Percentiles rank a stretch among this genome's conserved stretches.
Evolutionary conservation across 2,888 invertebrate species (phyloP).

Genomic region (Chironomus riparius): DNA sequence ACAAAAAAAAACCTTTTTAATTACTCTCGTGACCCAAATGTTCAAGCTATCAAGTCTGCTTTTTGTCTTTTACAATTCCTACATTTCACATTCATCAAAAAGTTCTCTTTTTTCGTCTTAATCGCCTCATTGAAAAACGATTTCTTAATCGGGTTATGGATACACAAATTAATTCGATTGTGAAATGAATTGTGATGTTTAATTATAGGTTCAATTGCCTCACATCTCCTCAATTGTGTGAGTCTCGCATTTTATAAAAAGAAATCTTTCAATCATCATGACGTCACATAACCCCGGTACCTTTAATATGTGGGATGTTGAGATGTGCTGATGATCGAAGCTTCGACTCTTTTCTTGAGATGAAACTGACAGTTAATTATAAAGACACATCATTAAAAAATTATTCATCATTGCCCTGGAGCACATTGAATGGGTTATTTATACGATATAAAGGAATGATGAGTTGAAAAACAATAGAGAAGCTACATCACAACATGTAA

Average conservation of each 20-base stretch:
- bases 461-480: neutral
- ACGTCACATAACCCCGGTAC: neutral
- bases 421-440: neutral
- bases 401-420: neutral
- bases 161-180: neutral
- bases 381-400: constrained; percentile 23
- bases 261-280: neutral
- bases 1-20: neutral
- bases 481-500: neutral
- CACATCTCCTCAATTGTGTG: neutral
- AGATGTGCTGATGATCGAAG: constrained; percentile 11
- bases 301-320: constrained; percentile 9
- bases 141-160: neutral
- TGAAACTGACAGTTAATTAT: constrained; percentile 27
- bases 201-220: neutral
- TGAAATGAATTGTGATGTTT: neutral
- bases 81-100: no score
- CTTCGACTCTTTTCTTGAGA: no score
- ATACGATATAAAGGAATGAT: no score
- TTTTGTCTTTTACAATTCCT: no score
- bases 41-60: neutral
- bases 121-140: neutral
- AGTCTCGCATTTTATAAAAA: neutral
- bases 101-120: neutral
- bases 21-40: neutral